Evolutionary conservation across 1,140 invertebrate genomes (phyloP).

Genomic region (Agrilus planipennis): DNA sequence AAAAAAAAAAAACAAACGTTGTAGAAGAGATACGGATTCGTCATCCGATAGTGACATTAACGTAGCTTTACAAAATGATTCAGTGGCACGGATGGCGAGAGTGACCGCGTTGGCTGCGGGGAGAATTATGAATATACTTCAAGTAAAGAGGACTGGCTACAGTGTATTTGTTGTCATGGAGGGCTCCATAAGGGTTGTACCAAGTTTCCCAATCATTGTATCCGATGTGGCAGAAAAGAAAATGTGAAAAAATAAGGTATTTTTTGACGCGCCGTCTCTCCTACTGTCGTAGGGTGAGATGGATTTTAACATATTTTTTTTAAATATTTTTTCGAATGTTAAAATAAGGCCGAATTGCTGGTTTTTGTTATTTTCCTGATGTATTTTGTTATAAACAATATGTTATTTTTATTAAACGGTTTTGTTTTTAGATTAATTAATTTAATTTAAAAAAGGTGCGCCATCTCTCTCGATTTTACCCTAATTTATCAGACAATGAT

Average conservation of each 20-base stretch:
- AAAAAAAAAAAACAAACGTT: background rate
- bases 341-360: background rate
- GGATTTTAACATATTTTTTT: background rate
- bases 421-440: background rate
- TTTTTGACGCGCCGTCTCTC: background rate
- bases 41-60: background rate
- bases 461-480: constrained; percentile 1
- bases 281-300: background rate
- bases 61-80: background rate
- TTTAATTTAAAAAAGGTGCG: background rate
- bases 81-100: background rate
- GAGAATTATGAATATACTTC: background rate
- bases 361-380: background rate
- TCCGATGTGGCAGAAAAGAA: background rate
- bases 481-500: no score
- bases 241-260: background rate
- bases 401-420: constrained; percentile 2
- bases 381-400: no score
- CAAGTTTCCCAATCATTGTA: background rate
- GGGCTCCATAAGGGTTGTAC: background rate
- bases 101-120: background rate
- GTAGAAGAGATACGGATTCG: background rate
- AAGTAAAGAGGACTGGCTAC: constrained; percentile 1
- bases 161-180: background rate
- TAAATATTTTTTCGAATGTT: background rate